Evolutionary conservation across 2,113 vertebrate genomes (phyloP).

Genomic region (Synodontis membranacea): DNA sequence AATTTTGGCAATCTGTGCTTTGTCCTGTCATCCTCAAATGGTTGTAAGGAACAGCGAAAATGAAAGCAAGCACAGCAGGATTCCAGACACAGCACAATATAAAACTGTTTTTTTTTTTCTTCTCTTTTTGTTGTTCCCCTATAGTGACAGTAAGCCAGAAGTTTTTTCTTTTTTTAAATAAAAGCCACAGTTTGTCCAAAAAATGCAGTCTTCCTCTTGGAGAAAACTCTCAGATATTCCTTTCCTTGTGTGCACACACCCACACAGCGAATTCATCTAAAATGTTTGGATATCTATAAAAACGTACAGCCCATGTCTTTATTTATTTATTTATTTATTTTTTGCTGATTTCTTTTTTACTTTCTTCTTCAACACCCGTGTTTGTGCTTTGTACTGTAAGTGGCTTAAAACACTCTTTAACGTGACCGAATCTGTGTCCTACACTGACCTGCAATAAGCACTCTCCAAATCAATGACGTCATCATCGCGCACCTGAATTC

Average conservation of each 20-base stretch:
- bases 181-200: too few species aligned
- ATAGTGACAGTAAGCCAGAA: not conserved
- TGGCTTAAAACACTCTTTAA: not conserved
- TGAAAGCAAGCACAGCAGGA: not conserved
- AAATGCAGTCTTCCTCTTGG: not conserved
- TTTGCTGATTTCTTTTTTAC: not conserved
- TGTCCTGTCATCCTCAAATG: not conserved
- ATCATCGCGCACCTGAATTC: not conserved
- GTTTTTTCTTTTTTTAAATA: too few species aligned
- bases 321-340: too few species aligned
- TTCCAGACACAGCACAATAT: not conserved
- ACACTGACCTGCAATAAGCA: not conserved
- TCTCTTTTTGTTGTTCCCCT: not conserved
- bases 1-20: not conserved
- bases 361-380: not conserved
- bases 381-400: not conserved
- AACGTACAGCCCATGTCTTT: not conserved
- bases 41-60: not conserved
- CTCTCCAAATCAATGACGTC: not conserved
- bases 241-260: not conserved
- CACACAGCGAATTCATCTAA: not conserved
- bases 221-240: not conserved
- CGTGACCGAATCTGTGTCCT: not conserved
- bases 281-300: not conserved
- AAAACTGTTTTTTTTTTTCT: not conserved